Evolutionary conservation across 2,113 vertebrate species (phyloP), one percentile per base, ranked within the genome.

Genomic region (Periophthalmodon schlosseri): DNA sequence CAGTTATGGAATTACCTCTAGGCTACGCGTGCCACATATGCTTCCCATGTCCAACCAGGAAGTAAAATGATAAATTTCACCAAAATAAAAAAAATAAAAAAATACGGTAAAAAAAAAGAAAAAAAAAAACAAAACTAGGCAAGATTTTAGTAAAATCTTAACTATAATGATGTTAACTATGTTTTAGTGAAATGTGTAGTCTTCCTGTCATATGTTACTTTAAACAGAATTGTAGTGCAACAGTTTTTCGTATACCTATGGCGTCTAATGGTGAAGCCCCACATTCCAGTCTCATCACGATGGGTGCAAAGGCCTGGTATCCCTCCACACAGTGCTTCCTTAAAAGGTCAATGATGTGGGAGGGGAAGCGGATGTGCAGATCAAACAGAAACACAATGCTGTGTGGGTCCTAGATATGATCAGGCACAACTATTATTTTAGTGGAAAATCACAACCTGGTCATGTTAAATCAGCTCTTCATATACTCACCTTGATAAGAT

Each of bases 381-480:
- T 99, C 97, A 8, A 96, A 98, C n/a, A 99, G 95, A 90, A 99
- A 99, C 73, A 98, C 36, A 58, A 99, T 99, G 91, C 97, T 98
- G 91, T 97, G 95, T 0, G 94, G 80, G 85, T 99, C 96, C 98
- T 99, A 34, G 28, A 47, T 81, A 69, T 20, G 78, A 14, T 68
- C 36, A 1, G 12, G 63, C 3, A 13, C 10, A 52, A 57, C 13
- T 10, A 4, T 70, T 39, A 11, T 34, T 20, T 28, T 39, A 52
- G 20, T 8, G 56, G 8, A 23, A 44, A 16, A 57, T 16, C 2
- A 9, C 12, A 44, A 66, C 7, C 54, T 47, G 47, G 4, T 10
- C 8, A 44, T 44, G 39, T 44, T 44, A 9, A 44, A 44, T 44
- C 39, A 44, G 8, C 7, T 44, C 24, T 21, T 54, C n/a, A 34